Evolutionary conservation across 2,113 vertebrate species (phyloP).

Genomic region (Leptodactylus fuscus): DNA sequence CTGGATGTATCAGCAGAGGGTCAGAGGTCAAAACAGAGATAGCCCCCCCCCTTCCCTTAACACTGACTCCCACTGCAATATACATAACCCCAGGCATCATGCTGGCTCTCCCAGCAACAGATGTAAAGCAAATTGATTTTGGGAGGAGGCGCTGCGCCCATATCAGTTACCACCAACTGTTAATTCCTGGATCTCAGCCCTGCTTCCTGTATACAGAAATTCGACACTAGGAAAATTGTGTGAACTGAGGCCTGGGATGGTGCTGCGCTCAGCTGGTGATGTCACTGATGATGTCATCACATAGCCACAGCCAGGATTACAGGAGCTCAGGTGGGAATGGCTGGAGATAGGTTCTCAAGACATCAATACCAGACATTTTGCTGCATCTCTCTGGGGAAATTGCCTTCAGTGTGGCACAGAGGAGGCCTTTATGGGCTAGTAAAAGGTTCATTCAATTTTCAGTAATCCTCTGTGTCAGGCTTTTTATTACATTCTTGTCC

Average conservation of each 20-base stretch:
- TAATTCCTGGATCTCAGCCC: conserved; percentile 30
- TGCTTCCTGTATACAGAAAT: conserved; percentile 9
- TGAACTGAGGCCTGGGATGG: background rate
- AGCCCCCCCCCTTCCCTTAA: background rate
- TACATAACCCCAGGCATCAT: conserved; percentile 25
- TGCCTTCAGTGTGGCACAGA: background rate
- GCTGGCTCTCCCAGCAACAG: conserved; percentile 15
- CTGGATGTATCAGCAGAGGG: background rate
- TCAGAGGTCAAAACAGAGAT: conserved; percentile 17
- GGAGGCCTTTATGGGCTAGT: background rate
- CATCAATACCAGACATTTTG: background rate
- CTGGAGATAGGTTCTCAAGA: too few relatives aligned
- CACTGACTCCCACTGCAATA: background rate
- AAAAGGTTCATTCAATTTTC: background rate
- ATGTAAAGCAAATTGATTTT: conserved; percentile 43
- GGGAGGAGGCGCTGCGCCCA: conserved; percentile 14
- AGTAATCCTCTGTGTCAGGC: background rate
- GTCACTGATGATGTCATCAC: background rate
- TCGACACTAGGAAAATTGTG: background rate
- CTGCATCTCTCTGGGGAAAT: background rate
- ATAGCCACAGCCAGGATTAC: background rate
- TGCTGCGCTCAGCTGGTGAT: background rate
- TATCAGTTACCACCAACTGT: conserved; percentile 47
- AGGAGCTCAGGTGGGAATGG: background rate
- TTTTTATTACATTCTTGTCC: background rate